Conservation (phyloP, 2,797 vertebrate genomes). For the Danio aesculapii region DNA sequence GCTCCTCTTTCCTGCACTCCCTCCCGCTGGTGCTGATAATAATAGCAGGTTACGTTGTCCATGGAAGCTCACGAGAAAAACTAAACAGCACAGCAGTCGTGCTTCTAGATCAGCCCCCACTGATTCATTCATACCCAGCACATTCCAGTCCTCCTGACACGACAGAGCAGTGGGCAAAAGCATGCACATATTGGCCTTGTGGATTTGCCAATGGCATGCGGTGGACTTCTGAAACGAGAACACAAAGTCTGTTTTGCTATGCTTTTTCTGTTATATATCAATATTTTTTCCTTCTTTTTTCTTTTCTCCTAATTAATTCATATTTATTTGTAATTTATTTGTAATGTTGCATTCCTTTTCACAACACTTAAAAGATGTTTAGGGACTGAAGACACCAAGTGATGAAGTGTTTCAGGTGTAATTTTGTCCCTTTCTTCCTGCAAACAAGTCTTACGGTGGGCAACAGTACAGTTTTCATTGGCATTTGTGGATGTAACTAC, state of each 20-base stretch:
- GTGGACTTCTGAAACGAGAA: background rate
- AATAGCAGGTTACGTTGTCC: slow-evolving; percentile 38
- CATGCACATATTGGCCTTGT: slow-evolving; percentile 26
- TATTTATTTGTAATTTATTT: too few species aligned
- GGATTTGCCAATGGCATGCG: background rate
- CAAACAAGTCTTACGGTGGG: too few species aligned
- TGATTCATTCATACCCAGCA: slow-evolving; percentile 35
- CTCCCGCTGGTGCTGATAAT: slow-evolving; percentile 37
- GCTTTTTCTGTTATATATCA: too few species aligned
- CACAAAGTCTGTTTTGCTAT: background rate
- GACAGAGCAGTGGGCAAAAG: slow-evolving; percentile 39
- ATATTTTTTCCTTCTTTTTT: too few species aligned
- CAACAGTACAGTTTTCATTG: too few species aligned
- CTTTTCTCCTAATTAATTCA: too few species aligned
- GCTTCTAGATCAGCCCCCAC: slow-evolving; percentile 18
- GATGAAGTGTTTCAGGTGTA: too few species aligned
- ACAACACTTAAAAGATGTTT: too few species aligned
- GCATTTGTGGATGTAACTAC: too few species aligned
- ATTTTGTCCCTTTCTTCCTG: too few species aligned
- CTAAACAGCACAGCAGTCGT: slow-evolving; percentile 20
- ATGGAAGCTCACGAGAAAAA: slow-evolving; percentile 26
- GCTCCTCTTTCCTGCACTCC: slow-evolving; percentile 1
- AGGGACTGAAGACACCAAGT: too few species aligned
- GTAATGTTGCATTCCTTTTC: too few species aligned
- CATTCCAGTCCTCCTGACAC: slow-evolving; percentile 19